A percentile compares a stretch with the other conserved stretches of the same genome.
Evolutionary conservation across 2,797 vertebrate genomes (phyloP).

Genomic region (Arrhamphus sclerolepis): DNA sequence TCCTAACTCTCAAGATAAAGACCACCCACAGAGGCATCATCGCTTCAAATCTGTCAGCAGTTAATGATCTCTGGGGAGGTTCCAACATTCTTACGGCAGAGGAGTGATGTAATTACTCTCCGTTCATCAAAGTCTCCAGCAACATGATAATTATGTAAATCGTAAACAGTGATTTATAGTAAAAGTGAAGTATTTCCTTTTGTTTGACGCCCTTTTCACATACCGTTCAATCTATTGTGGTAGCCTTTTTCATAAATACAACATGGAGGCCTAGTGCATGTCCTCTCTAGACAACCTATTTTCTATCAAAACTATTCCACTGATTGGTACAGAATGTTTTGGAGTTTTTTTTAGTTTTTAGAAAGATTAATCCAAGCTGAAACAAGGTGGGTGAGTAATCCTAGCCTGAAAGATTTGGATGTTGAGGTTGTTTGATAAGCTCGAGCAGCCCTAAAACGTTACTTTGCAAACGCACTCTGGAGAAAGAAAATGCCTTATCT

Average conservation of each 20-base stretch:
- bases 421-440: constrained; percentile 67
- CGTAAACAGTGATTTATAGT: constrained; percentile 47
- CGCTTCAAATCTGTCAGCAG: constrained; percentile 68
- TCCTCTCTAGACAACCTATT: constrained; percentile 47
- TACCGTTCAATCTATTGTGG: constrained; percentile 37
- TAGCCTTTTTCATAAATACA: constrained; percentile 41
- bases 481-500: constrained; percentile 46
- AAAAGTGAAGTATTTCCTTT: constrained; percentile 38
- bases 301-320: constrained; percentile 64
- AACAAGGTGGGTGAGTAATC: constrained; percentile 61
- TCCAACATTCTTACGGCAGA: constrained; percentile 48
- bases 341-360: constrained; percentile 28
- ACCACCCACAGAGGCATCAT: constrained; percentile 76
- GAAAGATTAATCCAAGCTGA: constrained; percentile 68
- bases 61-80: constrained; percentile 63
- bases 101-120: constrained; percentile 71
- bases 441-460: constrained; percentile 66
- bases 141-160: constrained; percentile 51
- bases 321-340: constrained; percentile 61
- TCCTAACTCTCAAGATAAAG: constrained; percentile 77
- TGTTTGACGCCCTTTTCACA: constrained; percentile 55
- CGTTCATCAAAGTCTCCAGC: constrained; percentile 63
- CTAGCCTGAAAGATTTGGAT: constrained; percentile 66
- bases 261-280: constrained; percentile 17
- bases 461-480: constrained; percentile 52